Evolutionary conservation across 2,113 vertebrate species (phyloP), one percentile per base, ranked within the genome.

Genomic region (Camelus dromedarius): DNA sequence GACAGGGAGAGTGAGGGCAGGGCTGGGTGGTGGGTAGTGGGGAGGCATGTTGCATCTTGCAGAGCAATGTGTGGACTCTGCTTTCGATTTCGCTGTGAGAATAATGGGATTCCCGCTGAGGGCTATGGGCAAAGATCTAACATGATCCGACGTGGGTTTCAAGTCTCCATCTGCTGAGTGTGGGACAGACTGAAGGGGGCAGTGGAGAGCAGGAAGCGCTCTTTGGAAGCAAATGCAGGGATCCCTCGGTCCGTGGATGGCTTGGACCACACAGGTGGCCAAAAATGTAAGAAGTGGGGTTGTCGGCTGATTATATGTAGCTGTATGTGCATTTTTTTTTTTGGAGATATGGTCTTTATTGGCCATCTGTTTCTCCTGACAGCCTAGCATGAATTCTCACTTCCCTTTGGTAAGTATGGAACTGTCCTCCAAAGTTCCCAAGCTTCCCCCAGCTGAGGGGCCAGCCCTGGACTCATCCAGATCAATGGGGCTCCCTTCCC

Each of bases 211-310:
- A 66, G 91, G 70, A 20, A 73, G 86, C 24, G 0, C 0, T 8
- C 26, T 48, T 60, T 6, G 9, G 48, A 28, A 56, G 46, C 1
- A 0, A 46, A 15, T 15, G 75, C 30, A 35, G 64, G 10, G 64
- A 46, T 6, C n/a, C 48, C 28, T 0, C 0, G 16, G 69, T 83
- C 16, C 13, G 30, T 11, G 30, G 22, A 35, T 56, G 22, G 16
- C 62, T 16, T 14, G 12, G 46, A 46, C 46, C 46, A 13, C 35
- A 54, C 12, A 72, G n/a, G 30, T 4, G 24, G 22, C n/a, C 12
- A 54, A 11, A 24, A 54, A 70, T 26, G 20, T 52, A 22, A 79
- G 62, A 35, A 3, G 9, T 9, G 19, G 58, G 12, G 4, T 2
- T 62, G 62, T 42, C 48, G n/a, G 18, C 13, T 32, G 13, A 30